These are phyloP conservation scores for Tragulus kanchil DNA, from an alignment of 2,113 vertebrate species.

Conservation along the genomic window DNA sequence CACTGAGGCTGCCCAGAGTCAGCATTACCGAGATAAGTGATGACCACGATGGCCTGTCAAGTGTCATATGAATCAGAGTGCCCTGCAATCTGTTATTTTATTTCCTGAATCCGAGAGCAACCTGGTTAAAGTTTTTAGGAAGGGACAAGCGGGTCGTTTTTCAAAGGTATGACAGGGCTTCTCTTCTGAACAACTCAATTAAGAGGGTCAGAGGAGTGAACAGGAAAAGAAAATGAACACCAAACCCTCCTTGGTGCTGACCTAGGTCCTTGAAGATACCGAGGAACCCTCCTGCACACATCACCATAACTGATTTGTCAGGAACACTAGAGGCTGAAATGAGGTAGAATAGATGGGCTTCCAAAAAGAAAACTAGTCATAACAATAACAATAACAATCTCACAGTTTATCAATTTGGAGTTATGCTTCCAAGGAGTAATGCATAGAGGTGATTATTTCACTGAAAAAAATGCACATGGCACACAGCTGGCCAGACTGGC, in stretches of 20 bases:
- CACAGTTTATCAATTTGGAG: background rate
- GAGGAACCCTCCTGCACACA: background rate
- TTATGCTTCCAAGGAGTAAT: slow-evolving; percentile 53
- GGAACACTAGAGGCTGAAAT: slow-evolving; percentile 54
- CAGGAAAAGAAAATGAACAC: background rate
- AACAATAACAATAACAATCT: background rate
- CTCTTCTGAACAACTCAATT: slow-evolving; percentile 50
- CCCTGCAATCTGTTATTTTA: background rate
- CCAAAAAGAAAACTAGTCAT: background rate
- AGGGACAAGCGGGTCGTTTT: background rate
- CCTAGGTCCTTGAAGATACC: background rate
- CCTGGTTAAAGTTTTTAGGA: slow-evolving; percentile 33
- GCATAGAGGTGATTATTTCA: slow-evolving; percentile 39
- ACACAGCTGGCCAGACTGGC: slow-evolving; percentile 29
- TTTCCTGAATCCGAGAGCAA: background rate
- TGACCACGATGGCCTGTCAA: background rate
- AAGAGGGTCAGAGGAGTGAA: background rate
- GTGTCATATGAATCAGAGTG: background rate
- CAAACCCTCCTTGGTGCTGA: background rate
- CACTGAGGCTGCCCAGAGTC: background rate
- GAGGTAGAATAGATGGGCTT: slow-evolving; percentile 50
- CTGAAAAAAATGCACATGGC: background rate
- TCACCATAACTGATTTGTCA: slow-evolving; percentile 12
- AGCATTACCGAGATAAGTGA: background rate
- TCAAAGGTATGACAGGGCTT: slow-evolving; percentile 29